Evolutionary conservation across 2,888 invertebrate species (phyloP).

Genomic region (Patella ulyssiponensis): DNA sequence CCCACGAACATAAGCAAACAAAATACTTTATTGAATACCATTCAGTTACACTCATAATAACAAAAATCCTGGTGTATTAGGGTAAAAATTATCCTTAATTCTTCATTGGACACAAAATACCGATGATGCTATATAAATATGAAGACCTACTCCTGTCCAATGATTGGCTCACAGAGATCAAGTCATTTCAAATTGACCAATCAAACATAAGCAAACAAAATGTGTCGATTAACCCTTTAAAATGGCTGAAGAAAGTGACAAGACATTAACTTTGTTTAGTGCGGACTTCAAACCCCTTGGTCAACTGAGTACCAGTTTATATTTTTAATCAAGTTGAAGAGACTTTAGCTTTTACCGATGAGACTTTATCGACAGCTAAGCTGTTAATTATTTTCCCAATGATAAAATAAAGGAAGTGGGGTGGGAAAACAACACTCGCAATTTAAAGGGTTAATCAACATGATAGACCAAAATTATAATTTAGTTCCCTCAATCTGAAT

Average conservation of each 20-base stretch:
- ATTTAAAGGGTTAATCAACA: not conserved
- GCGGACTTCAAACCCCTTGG: too few species aligned
- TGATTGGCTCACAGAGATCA: constrained; percentile 7
- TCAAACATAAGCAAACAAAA: constrained; percentile 9
- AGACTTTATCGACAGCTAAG: too few species aligned
- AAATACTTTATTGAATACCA: constrained; percentile 68
- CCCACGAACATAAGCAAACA: constrained; percentile 56
- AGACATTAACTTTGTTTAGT: not conserved
- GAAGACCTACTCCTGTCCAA: not conserved
- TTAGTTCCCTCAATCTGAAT: not conserved
- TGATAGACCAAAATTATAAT: constrained; percentile 1
- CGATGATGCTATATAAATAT: too few species aligned
- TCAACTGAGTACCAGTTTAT: too few species aligned
- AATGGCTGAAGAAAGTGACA: not conserved
- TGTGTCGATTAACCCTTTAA: not conserved
- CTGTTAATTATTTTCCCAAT: too few species aligned
- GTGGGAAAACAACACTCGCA: too few species aligned
- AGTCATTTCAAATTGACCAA: constrained; percentile 13
- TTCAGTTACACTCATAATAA: constrained; percentile 61
- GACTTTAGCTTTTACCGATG: too few species aligned
- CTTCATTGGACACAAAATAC: constrained; percentile 14
- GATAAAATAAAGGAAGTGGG: too few species aligned
- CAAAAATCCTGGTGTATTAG: constrained; percentile 10
- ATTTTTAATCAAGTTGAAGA: too few species aligned
- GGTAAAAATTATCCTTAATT: constrained; percentile 15